Evolutionary conservation across 2,113 vertebrate species (phyloP), one percentile per base, ranked within the genome.

Genomic region (Tiliqua scincoides): DNA sequence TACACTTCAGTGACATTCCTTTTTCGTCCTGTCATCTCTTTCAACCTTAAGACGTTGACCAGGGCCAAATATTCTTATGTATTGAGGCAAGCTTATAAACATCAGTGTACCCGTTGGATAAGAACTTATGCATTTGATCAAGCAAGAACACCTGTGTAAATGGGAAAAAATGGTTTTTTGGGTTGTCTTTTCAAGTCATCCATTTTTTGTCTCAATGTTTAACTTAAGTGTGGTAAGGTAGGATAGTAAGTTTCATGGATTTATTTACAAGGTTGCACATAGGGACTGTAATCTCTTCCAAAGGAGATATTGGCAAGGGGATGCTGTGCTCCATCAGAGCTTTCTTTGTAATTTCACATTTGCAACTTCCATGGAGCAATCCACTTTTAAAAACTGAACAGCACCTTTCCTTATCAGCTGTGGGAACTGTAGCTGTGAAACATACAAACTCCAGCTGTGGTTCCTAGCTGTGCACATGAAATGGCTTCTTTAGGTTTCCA

Each of bases 131-230:
- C 32, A 63, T 32, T 32, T 2, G 35, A 48, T 5, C 17, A 85
- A 30, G 25, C 74, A 85, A 67, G n/a, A n/a, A 78, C 14, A 48
- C 35, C n/a, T 85, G 57, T 40, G 48, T 78, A 78, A 85, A 77
- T 25, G 59, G 8, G 27, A 21, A 67, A 27, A 12, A 25, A 30
- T 40, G 35, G 43, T 48, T 6, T 30, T 65, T 11, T 35, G 67
- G 23, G 3, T 7, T 10, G 3, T 2, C 25, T 32, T 40, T 15
- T 7, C 43, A 83, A 25, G 23, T 43, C 1, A 21, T 73, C 25
- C 43, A 10, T 61, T 78, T 37, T 30, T 11, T 10, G 73, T 21
- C 21, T 21, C 23, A 23, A 61, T 79, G 6, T 23, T 79, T 73
- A 79, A 30, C 54, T 2, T 48, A 62, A 23, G 37, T 72, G 25